These are phyloP conservation scores for Biston stratarius DNA, from an alignment of 2,888 invertebrate species.

Conservation along the genomic window DNA sequence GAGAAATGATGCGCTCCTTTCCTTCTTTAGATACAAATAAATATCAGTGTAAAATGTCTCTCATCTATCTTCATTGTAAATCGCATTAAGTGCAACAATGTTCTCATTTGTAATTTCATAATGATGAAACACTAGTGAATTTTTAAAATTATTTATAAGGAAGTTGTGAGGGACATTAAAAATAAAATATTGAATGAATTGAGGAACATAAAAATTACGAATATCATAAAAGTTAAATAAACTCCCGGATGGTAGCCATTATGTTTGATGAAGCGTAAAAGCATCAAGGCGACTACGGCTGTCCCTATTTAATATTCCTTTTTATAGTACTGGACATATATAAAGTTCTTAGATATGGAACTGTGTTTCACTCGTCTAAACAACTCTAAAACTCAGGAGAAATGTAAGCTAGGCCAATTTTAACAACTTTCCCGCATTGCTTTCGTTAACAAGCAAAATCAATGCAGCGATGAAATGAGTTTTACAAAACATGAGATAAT, in stretches of 20 bases:
- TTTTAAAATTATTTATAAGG: conserved; percentile 19
- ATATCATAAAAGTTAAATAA: conserved; percentile 36
- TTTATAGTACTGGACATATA: conserved; percentile 47
- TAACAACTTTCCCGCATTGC: conserved; percentile 68
- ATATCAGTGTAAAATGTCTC: neutral
- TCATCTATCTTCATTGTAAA: neutral
- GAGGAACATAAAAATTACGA: conserved; percentile 14
- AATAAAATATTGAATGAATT: conserved; percentile 19
- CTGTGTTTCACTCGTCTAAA: conserved; percentile 58
- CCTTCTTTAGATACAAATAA: conserved; percentile 24
- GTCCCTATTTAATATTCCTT: conserved; percentile 43
- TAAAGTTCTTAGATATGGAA: conserved; percentile 46
- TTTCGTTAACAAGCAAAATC: conserved; percentile 60
- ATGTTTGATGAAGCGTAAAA: conserved; percentile 41
- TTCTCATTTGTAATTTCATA: neutral
- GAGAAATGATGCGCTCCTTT: conserved; percentile 35
- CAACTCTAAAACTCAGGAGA: conserved; percentile 61
- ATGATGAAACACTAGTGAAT: conserved; percentile 9
- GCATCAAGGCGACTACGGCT: conserved; percentile 32
- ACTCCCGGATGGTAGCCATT: conserved; percentile 32
- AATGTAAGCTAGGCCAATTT: conserved; percentile 68
- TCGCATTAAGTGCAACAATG: conserved; percentile 6
- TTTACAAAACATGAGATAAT: conserved; percentile 1
- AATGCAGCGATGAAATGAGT: conserved; percentile 3
- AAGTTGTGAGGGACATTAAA: conserved; percentile 10